Base-by-base conservation (phyloP, 2,888 invertebrate species). In the Crioceris asparagi region DNA sequence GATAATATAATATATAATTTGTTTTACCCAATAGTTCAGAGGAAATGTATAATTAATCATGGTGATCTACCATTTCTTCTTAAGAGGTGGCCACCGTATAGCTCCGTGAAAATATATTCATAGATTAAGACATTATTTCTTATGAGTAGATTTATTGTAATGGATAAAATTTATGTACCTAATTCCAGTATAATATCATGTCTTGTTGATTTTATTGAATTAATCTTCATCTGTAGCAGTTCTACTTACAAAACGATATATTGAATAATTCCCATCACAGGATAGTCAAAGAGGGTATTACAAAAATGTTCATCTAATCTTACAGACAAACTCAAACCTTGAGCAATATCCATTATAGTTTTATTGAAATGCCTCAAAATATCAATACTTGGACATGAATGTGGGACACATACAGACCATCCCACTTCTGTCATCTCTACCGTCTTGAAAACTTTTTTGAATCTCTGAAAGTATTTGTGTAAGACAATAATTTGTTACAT, bases 391-490 rank as follows among this genome's bases (percentile, higher is more conserved):
- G 50, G 46, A 44, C 70, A 69, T 3, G 60, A 53, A 14, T 61
- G 55, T 7, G 70, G 69, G 18, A 67, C 40, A 44, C 68, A 68
- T 29, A 65, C 54, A 0, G 66, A 60, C 55, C 63, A 55, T 10
- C 50, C 51, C 14, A 62, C 18, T 31, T 45, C 43, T 27, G 50
- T 46, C 40, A 43, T 49, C 44, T 51, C 48, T 10, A 56, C 41
- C 15, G 48, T 47, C 10, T 32, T 29, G 19, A 41, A 43, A 1
- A 53, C 39, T 42, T 52, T 52, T 35, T 48, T 34, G 36, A 55
- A 54, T 38, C 51, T 47, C 54, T 55, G 32, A 40, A 46, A 44
- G 16, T 31, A n/a, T n/a, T n/a, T n/a, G n/a, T n/a, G n/a, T n/a
- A n/a, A n/a, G 15, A 14, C 15, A n/a, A n/a, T n/a, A n/a, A n/a